Evolutionary conservation across 1,140 invertebrate species (phyloP).

Genomic region (Dendroctonus ponderosae): DNA sequence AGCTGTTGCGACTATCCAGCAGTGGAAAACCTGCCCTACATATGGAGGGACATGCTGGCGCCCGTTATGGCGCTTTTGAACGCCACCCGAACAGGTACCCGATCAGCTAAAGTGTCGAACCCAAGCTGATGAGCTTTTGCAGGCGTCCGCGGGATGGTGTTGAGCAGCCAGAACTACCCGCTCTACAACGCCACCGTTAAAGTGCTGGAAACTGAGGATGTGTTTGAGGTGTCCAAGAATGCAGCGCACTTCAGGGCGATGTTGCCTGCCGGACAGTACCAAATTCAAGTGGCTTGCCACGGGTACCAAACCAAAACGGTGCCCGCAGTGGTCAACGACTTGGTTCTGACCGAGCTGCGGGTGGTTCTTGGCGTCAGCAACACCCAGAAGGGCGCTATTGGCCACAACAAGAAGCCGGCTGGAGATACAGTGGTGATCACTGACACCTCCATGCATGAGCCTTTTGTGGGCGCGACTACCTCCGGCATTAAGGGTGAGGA

Average conservation of each 20-base stretch:
- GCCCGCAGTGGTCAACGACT: slow-evolving; percentile 46
- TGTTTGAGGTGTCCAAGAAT: slow-evolving; percentile 64
- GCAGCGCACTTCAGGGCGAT: slow-evolving; percentile 68
- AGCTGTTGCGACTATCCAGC: slow-evolving; percentile 79
- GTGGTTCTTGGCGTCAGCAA: slow-evolving; percentile 13
- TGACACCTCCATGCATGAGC: slow-evolving; percentile 24
- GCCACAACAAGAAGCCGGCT: not conserved
- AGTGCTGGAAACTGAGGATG: slow-evolving; percentile 58
- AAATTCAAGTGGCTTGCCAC: slow-evolving; percentile 58
- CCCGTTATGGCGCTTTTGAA: slow-evolving; percentile 66
- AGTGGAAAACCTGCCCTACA: slow-evolving; percentile 61
- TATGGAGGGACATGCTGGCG: slow-evolving; percentile 74
- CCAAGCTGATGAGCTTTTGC: slow-evolving; percentile 16
- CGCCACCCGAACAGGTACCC: slow-evolving; percentile 55
- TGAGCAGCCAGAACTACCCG: slow-evolving; percentile 60
- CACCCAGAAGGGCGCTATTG: not conserved
- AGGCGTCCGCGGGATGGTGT: slow-evolving; percentile 73
- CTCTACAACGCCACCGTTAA: slow-evolving; percentile 69
- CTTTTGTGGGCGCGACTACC: slow-evolving; percentile 27
- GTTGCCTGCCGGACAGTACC: slow-evolving; percentile 64
- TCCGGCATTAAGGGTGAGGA: slow-evolving; percentile 35
- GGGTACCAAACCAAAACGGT: slow-evolving; percentile 56
- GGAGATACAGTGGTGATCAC: slow-evolving; percentile 10
- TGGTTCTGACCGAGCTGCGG: slow-evolving; percentile 7
- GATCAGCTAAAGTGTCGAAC: slow-evolving; percentile 15